Evolutionary conservation across 2,797 vertebrate genomes (phyloP).

Genomic region (Brachyalestes nurse): DNA sequence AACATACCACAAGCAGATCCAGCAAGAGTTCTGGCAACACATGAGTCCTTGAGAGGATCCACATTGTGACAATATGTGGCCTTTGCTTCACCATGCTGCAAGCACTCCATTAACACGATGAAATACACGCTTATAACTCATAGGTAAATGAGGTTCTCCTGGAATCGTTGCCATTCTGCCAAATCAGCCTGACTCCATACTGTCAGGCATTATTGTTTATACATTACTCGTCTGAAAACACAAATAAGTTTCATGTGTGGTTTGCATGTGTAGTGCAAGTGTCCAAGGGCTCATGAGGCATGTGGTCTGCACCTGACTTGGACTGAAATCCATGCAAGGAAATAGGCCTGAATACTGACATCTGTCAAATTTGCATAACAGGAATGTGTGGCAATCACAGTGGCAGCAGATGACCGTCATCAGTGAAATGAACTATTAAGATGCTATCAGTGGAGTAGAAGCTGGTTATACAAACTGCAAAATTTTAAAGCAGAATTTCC

Average conservation of each 20-base stretch:
- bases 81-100: neutral
- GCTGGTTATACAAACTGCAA: neutral
- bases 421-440: neutral
- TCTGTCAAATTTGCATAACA: neutral
- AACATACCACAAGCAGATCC: neutral
- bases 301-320: neutral
- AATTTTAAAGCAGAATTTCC: neutral
- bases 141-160: neutral
- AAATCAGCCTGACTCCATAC: neutral
- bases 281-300: neutral
- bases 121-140: neutral
- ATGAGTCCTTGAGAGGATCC: neutral
- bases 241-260: neutral
- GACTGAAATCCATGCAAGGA: neutral
- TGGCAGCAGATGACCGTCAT: neutral
- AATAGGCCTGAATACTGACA: neutral
- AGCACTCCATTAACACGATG: neutral
- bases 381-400: neutral
- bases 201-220: neutral
- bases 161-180: too few species aligned
- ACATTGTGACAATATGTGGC: neutral
- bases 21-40: neutral
- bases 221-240: neutral
- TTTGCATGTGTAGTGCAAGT: neutral
- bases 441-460: neutral